phyloP scores from a whole-genome alignment of 2,888 invertebrate species.

The Andrena bucephala region DNA sequence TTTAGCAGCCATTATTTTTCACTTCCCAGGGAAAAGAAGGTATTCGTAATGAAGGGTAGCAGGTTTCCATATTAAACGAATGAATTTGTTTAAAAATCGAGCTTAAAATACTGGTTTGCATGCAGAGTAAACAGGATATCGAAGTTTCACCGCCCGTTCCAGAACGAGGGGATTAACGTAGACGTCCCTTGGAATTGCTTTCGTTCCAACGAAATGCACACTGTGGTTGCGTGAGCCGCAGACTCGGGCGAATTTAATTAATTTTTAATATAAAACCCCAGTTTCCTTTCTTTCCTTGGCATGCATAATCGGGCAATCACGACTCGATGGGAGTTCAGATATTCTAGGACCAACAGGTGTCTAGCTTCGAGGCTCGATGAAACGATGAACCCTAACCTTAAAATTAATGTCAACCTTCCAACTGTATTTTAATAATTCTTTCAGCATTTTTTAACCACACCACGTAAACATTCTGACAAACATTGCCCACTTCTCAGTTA shows the following conservation, averaged over 20 bases:
- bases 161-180: not conserved
- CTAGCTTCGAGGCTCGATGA: not conserved
- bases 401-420: too few relatives aligned
- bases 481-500: too few relatives aligned
- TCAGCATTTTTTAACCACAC: too few relatives aligned
- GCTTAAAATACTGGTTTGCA: not conserved
- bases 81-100: conserved; percentile 14
- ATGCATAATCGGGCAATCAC: not conserved
- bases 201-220: not conserved
- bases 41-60: not conserved
- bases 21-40: not conserved
- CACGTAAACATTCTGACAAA: too few relatives aligned
- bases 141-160: not conserved
- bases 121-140: not conserved
- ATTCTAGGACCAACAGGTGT: not conserved
- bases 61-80: conserved; percentile 12
- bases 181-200: not conserved
- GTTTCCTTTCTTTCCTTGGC: not conserved
- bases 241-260: not conserved
- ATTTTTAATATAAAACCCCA: conserved; percentile 1
- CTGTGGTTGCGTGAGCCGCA: not conserved
- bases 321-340: not conserved
- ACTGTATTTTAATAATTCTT: too few relatives aligned
- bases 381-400: too few relatives aligned
- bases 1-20: conserved; percentile 1